phyloP scores from a whole-genome alignment of 30 jellyfish, hydroid and myxozoan genomes.

The Sanderia malayensis region DNA sequence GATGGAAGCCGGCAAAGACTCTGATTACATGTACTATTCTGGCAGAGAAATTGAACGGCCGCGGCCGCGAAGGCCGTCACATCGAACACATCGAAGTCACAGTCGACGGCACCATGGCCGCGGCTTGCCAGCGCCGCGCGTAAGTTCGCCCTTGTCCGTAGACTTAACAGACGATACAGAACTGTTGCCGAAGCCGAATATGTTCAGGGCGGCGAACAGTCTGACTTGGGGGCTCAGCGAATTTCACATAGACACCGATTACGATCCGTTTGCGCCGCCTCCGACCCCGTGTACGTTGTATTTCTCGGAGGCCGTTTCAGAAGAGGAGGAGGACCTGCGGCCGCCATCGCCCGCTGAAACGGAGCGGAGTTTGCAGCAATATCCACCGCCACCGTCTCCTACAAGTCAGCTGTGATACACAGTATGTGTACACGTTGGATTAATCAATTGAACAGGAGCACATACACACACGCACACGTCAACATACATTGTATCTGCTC shows the following conservation, averaged over 20 bases:
- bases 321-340: slow-evolving; percentile 69
- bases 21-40: slow-evolving; percentile 51
- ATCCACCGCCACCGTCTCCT: slow-evolving; percentile 99
- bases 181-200: slow-evolving; percentile 47
- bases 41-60: slow-evolving; percentile 41
- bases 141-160: slow-evolving; percentile 44
- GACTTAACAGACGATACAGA: slow-evolving; percentile 56
- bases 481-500: background rate
- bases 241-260: slow-evolving; percentile 44
- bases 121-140: slow-evolving; percentile 56
- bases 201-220: slow-evolving; percentile 46
- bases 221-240: slow-evolving; percentile 47
- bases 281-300: slow-evolving; percentile 90
- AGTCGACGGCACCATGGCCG: slow-evolving; percentile 56
- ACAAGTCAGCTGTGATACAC: slow-evolving; percentile 92
- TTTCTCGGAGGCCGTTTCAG: slow-evolving; percentile 75
- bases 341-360: slow-evolving; percentile 88
- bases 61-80: slow-evolving; percentile 54
- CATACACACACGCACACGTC: background rate
- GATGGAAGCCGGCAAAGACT: slow-evolving; percentile 64
- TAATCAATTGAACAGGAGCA: background rate
- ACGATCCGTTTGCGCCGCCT: slow-evolving; percentile 78
- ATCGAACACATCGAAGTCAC: slow-evolving; percentile 55
- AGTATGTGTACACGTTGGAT: background rate
- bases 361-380: slow-evolving; percentile 73